These are phyloP conservation scores for Teleogryllus occipitalis DNA, from an alignment of 1,140 invertebrate genomes.

Conservation along the genomic window DNA sequence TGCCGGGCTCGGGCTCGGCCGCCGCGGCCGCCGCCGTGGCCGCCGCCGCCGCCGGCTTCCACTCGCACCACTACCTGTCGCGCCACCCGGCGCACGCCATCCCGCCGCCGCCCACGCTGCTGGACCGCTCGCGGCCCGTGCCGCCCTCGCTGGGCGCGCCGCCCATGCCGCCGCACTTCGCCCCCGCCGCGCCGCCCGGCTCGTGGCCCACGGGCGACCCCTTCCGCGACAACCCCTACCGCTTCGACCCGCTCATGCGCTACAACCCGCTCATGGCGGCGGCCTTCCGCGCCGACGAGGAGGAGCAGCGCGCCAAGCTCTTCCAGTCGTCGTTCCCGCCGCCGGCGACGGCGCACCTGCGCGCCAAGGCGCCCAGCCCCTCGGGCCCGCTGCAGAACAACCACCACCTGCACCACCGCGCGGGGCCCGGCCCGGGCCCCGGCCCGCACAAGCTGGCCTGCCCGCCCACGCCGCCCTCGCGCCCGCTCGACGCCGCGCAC, in stretches of 20 bases:
- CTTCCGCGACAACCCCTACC: constrained; percentile 58
- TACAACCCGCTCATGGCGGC: constrained; percentile 65
- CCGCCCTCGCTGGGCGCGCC: constrained; percentile 38
- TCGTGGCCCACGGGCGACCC: constrained; percentile 44
- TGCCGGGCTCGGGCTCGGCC: constrained; percentile 49
- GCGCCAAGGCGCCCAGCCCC: constrained; percentile 52
- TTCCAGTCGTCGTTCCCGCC: constrained; percentile 56
- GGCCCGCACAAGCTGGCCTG: constrained; percentile 12
- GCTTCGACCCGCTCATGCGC: constrained; percentile 53
- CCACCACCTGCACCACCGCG: constrained; percentile 40
- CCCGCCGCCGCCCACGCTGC: constrained; percentile 39
- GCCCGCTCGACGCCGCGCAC: constrained; percentile 33
- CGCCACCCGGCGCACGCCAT: constrained; percentile 35
- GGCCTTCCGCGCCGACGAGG: constrained; percentile 50
- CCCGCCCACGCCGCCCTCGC: constrained; percentile 22
- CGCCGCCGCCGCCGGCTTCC: constrained; percentile 35
- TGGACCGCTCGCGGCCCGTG: constrained; percentile 31
- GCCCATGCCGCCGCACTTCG: constrained; percentile 45
- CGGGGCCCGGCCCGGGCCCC: constrained; percentile 35
- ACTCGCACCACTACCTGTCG: constrained; percentile 33
- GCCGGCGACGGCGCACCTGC: constrained; percentile 27
- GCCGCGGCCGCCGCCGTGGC: constrained; percentile 35
- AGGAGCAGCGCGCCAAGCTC: constrained; percentile 61
- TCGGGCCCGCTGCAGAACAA: constrained; percentile 40
- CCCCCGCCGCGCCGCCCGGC: constrained; percentile 32